Percentiles rank a stretch among this genome's conserved stretches.
Conservation (phyloP, 2,797 vertebrate genomes). For the Pangasius djambal region DNA sequence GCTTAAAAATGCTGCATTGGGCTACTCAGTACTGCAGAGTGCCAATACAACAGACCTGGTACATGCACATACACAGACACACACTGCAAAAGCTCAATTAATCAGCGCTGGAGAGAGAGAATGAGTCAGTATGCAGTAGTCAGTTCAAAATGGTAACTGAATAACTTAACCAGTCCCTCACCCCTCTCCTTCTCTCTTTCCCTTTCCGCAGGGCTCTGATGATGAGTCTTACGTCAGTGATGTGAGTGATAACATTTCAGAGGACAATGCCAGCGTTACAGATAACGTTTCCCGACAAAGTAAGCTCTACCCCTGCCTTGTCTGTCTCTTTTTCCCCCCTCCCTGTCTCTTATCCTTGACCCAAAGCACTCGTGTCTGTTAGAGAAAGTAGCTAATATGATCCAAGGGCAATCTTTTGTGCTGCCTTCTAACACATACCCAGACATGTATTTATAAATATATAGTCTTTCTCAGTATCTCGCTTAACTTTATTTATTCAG, state of each 20-base stretch:
- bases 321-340: background rate
- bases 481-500: background rate
- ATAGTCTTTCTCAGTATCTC: background rate
- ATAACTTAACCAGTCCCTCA: constrained; percentile 15
- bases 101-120: constrained; percentile 1
- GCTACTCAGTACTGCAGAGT: constrained; percentile 51
- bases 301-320: constrained; percentile 66
- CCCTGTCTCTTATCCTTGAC: constrained; percentile 23
- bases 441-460: background rate
- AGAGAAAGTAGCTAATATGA: constrained; percentile 36
- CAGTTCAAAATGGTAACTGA: background rate
- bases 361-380: constrained; percentile 12
- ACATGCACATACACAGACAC: constrained; percentile 13
- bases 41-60: constrained; percentile 45
- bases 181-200: constrained; percentile 39
- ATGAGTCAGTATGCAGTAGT: constrained; percentile 20
- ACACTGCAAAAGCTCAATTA: constrained; percentile 23
- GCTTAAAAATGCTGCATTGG: constrained; percentile 67
- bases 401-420: constrained; percentile 40
- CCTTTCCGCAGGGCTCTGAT: constrained; percentile 87
- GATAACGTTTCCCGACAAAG: constrained; percentile 97
- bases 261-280: constrained; percentile 98
- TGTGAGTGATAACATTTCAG: constrained; percentile 99
- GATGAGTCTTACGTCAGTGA: constrained; percentile 99
- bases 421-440: constrained; percentile 4